phyloP scores from a whole-genome alignment of 2,797 vertebrate species.

The Myiothlypis coronata region DNA sequence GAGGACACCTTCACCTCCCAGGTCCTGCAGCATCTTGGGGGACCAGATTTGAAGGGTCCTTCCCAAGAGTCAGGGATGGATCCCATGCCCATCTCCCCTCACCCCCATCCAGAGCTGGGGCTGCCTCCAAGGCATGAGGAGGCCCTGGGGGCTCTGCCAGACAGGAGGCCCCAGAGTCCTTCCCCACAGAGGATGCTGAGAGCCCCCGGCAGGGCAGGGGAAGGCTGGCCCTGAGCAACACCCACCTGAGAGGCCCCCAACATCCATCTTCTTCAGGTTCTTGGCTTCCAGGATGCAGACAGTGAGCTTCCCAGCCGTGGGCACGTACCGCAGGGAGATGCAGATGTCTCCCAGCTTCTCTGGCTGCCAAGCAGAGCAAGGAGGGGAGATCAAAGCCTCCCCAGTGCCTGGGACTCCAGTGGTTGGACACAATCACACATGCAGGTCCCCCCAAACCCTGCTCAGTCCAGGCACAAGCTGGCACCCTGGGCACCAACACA shows the following conservation, averaged over 20 bases:
- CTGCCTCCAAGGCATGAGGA: neutral
- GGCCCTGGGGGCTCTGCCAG: neutral
- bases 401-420: fast-evolving
- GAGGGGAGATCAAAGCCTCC: neutral
- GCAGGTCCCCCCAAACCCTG: neutral
- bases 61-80: fast-evolving
- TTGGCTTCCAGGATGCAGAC: slow-evolving; percentile 98
- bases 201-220: fast-evolving
- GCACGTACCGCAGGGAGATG: slow-evolving; percentile 95
- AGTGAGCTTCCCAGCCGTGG: slow-evolving; percentile 95
- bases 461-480: neutral
- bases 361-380: slow-evolving; percentile 75
- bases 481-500: neutral
- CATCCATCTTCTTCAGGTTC: slow-evolving; percentile 99
- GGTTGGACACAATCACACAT: fast-evolving
- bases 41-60: fast-evolving
- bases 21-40: neutral
- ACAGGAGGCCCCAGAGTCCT: neutral
- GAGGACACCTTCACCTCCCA: neutral
- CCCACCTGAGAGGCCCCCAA: slow-evolving; percentile 93
- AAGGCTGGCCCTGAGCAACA: neutral
- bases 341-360: slow-evolving; percentile 98
- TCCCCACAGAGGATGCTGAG: neutral
- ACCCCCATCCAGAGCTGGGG: neutral
- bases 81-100: neutral